A percentile compares a stretch with the other conserved stretches of the same genome.
These are phyloP conservation scores for Agrypnus murinus DNA, from an alignment of 2,888 invertebrate species.

Conservation along the genomic window DNA sequence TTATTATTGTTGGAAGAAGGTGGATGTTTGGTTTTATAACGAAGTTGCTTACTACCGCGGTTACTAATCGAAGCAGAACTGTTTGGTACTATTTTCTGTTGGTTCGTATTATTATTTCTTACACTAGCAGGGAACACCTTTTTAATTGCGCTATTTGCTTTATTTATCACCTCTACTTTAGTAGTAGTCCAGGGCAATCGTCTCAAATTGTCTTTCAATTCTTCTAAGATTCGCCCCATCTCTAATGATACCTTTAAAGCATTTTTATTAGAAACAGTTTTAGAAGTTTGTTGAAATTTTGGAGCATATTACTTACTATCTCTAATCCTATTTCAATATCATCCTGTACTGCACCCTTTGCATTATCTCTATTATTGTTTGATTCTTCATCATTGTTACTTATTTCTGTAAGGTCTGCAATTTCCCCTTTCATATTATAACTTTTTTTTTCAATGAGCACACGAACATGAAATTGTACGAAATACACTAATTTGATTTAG, in stretches of 20 bases:
- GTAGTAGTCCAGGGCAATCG: slow-evolving; percentile 13
- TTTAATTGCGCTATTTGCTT: too few species aligned
- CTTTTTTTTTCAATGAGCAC: neutral
- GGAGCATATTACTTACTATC: slow-evolving; percentile 39
- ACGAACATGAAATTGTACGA: neutral
- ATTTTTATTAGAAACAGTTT: too few species aligned
- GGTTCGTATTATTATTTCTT: too few species aligned
- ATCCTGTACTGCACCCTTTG: too few species aligned
- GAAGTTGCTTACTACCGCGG: too few species aligned
- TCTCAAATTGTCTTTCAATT: slow-evolving; percentile 29
- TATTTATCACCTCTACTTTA: too few species aligned
- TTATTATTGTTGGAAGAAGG: neutral
- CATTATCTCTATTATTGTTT: neutral
- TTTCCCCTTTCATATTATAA: slow-evolving; percentile 12
- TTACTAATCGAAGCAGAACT: too few species aligned
- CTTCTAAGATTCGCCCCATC: slow-evolving; percentile 34
- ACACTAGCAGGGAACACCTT: too few species aligned
- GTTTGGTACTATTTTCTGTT: too few species aligned
- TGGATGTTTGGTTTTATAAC: neutral
- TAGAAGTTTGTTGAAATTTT: neutral
- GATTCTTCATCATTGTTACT: neutral
- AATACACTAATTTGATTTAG: neutral
- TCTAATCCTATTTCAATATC: slow-evolving; percentile 38
- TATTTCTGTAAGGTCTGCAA: slow-evolving; percentile 35
- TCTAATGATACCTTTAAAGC: slow-evolving; percentile 25